Conservation (phyloP, 2,888 invertebrate species). For the Latrodectus elegans region DNA sequence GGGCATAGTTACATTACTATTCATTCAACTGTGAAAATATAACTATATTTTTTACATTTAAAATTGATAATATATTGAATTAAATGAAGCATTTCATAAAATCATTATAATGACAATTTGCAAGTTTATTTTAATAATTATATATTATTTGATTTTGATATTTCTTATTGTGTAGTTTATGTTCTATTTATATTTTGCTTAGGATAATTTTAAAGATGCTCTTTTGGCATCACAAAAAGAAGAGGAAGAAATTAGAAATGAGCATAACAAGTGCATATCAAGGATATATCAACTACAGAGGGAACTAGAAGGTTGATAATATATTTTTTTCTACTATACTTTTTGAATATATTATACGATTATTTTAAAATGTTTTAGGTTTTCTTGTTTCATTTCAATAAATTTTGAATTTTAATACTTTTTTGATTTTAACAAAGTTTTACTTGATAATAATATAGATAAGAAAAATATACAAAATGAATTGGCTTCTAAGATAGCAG, state of each 20-base stretch:
- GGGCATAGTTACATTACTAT: too few relatives aligned
- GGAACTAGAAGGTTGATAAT: constrained; percentile 40
- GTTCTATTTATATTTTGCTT: not conserved
- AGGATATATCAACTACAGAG: constrained; percentile 47
- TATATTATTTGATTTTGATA: not conserved
- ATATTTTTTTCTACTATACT: not conserved
- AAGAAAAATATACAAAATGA: constrained; percentile 76
- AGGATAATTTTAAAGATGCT: constrained; percentile 54
- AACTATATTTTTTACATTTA: not conserved
- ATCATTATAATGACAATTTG: not conserved
- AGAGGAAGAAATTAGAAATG: constrained; percentile 39
- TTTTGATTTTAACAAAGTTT: too few relatives aligned
- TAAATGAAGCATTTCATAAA: not conserved
- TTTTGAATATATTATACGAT: not conserved
- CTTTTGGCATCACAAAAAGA: constrained; percentile 27
- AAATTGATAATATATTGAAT: not conserved
- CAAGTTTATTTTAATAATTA: not conserved
- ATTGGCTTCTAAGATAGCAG: constrained; percentile 75
- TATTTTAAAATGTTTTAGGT: not conserved
- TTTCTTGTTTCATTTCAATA: not conserved
- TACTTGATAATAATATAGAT: constrained; percentile 71
- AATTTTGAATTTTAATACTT: not conserved
- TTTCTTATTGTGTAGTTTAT: not conserved
- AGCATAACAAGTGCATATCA: constrained; percentile 46
- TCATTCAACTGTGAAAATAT: not conserved